These are phyloP conservation scores for Alsophila aescularia DNA, from an alignment of 2,888 invertebrate species.

Conservation along the genomic window DNA sequence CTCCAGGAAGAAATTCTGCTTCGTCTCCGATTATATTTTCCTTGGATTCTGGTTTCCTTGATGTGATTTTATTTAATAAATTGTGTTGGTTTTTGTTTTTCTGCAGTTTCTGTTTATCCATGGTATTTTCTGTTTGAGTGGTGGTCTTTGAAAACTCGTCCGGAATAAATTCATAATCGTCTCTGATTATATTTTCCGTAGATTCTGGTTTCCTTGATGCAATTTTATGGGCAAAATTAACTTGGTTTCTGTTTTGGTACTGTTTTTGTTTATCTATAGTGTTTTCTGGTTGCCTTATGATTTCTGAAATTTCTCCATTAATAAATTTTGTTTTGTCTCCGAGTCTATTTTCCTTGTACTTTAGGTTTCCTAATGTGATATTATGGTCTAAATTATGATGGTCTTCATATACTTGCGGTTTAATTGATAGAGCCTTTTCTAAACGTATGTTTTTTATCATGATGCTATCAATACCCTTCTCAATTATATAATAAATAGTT, in stretches of 20 bases:
- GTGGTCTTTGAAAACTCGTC: background rate
- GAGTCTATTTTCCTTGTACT: background rate
- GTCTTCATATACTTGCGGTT: background rate
- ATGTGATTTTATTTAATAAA: background rate
- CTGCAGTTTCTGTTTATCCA: background rate
- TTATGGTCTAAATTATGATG: background rate
- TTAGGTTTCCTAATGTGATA: background rate
- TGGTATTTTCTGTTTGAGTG: background rate
- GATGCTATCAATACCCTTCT: background rate
- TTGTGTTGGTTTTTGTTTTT: background rate
- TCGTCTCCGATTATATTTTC: background rate
- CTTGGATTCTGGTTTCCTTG: background rate
- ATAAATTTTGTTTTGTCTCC: background rate
- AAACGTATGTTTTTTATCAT: slow-evolving; percentile 28
- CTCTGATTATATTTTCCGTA: background rate
- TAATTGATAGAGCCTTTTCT: slow-evolving; percentile 10
- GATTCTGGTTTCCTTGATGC: background rate
- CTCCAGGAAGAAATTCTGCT: background rate
- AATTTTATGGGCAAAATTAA: background rate
- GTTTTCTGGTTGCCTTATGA: background rate
- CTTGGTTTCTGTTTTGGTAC: background rate
- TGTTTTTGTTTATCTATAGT: background rate
- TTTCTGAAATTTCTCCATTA: background rate
- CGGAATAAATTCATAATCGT: background rate
- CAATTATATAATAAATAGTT: slow-evolving; percentile 15